Conservation (phyloP, 1,140 invertebrate species). For the Lethrus apterus region DNA sequence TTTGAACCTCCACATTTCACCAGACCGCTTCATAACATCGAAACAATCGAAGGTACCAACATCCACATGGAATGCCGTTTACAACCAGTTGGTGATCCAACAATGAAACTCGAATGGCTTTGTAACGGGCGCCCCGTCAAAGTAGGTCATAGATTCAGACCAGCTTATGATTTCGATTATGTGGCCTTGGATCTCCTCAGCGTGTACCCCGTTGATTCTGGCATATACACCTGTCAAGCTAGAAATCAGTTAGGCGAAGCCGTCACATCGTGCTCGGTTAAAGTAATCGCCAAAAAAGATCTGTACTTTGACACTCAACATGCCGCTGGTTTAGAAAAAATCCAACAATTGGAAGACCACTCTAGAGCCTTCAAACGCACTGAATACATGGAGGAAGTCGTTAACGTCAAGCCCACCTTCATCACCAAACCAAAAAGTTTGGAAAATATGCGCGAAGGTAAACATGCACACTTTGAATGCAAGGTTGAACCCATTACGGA, state of each 20-base stretch:
- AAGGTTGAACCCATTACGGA: conserved; percentile 95
- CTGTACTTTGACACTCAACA: conserved; percentile 78
- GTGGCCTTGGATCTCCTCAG: conserved; percentile 92
- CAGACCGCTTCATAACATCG: conserved; percentile 79
- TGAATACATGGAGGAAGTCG: conserved; percentile 74
- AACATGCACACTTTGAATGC: conserved; percentile 95
- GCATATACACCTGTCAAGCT: conserved; percentile 90
- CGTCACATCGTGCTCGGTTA: conserved; percentile 83
- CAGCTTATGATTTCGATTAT: conserved; percentile 96
- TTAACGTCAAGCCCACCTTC: conserved; percentile 75
- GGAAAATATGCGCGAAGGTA: conserved; percentile 79
- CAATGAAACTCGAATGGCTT: conserved; percentile 96
- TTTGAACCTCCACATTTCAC: conserved; percentile 82
- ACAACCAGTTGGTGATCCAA: conserved; percentile 89
- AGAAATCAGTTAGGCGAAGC: conserved; percentile 88
- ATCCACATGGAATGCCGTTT: conserved; percentile 89
- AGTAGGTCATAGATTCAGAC: conserved; percentile 89
- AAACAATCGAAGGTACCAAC: conserved; percentile 85
- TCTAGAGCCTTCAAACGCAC: conserved; percentile 73
- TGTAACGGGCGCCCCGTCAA: conserved; percentile 84
- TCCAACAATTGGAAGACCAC: conserved; percentile 83
- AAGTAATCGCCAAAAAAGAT: conserved; percentile 83
- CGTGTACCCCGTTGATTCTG: conserved; percentile 94
- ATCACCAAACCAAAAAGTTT: conserved; percentile 78
- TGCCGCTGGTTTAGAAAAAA: conserved; percentile 80